These are phyloP conservation scores for Pecten maximus DNA, from an alignment of 2,888 invertebrate species.

Conservation along the genomic window DNA sequence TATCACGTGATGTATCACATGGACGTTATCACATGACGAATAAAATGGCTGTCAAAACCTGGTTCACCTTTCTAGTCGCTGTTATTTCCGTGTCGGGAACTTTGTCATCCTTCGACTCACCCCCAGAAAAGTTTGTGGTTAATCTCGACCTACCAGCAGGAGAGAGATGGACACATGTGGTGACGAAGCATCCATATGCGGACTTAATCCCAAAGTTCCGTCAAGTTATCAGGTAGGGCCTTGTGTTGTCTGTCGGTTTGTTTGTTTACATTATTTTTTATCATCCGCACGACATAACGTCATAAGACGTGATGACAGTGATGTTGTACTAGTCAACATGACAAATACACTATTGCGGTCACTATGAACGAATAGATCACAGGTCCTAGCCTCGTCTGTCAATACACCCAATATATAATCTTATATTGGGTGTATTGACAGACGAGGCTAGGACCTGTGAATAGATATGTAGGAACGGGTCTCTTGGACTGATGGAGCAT, in stretches of 20 bases:
- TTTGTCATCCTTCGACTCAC: background rate
- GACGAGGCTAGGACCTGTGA: no score
- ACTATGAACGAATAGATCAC: no score
- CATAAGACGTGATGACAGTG: no score
- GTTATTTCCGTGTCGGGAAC: background rate
- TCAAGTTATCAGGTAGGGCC: background rate
- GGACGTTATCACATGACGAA: background rate
- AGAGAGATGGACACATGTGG: constrained; percentile 62
- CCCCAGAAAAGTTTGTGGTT: constrained; percentile 57
- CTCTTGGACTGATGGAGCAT: no score
- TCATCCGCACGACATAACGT: no score
- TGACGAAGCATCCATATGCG: constrained; percentile 51
- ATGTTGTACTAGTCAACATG: no score
- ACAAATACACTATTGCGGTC: no score
- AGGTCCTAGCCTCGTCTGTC: no score
- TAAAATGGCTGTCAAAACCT: background rate
- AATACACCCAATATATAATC: no score
- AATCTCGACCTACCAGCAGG: constrained; percentile 63
- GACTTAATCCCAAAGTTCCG: background rate
- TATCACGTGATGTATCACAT: no score
- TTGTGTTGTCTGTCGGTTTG: background rate
- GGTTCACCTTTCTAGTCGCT: background rate
- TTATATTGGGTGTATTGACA: no score
- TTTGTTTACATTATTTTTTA: background rate
- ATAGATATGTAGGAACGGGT: no score